Conservation (phyloP, 1,140 invertebrate species). For the Achatina immaculata region DNA sequence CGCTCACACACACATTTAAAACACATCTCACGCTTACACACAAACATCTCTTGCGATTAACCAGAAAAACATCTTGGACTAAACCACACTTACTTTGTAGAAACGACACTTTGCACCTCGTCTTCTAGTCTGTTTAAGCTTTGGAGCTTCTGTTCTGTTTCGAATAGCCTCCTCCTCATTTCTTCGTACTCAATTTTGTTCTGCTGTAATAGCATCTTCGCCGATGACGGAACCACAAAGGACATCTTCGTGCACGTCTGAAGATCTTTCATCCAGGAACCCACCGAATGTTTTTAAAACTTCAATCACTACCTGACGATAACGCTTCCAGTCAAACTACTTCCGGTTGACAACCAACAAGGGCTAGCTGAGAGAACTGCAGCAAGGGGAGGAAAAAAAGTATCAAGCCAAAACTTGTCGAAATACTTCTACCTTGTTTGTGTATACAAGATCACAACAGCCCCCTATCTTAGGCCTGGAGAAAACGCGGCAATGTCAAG, state of each 20-base stretch:
- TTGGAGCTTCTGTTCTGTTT: slow-evolving; percentile 60
- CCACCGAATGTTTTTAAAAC: too few relatives aligned
- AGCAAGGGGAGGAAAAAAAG: too few relatives aligned
- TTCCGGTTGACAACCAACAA: not conserved
- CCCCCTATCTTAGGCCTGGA: not conserved
- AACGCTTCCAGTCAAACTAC: not conserved
- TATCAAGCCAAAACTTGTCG: not conserved
- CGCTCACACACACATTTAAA: too few relatives aligned
- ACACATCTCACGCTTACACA: too few relatives aligned
- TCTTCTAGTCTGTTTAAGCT: slow-evolving; percentile 55
- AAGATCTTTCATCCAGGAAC: too few relatives aligned
- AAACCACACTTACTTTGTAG: not conserved
- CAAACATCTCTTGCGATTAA: too few relatives aligned
- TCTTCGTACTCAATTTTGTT: slow-evolving; percentile 46
- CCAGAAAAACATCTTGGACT: too few relatives aligned
- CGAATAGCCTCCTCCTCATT: slow-evolving; percentile 53
- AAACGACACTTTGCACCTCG: slow-evolving; percentile 11
- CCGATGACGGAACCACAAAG: slow-evolving; percentile 21
- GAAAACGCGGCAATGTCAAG: not conserved
- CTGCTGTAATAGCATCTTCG: slow-evolving; percentile 12
- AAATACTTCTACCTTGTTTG: not conserved
- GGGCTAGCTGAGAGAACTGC: too few relatives aligned
- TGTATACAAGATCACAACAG: not conserved
- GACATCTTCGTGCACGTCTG: too few relatives aligned
- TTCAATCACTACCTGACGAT: too few relatives aligned